Evolutionary conservation across 2,797 vertebrate species (phyloP).

Genomic region (Hippocampus kuda): DNA sequence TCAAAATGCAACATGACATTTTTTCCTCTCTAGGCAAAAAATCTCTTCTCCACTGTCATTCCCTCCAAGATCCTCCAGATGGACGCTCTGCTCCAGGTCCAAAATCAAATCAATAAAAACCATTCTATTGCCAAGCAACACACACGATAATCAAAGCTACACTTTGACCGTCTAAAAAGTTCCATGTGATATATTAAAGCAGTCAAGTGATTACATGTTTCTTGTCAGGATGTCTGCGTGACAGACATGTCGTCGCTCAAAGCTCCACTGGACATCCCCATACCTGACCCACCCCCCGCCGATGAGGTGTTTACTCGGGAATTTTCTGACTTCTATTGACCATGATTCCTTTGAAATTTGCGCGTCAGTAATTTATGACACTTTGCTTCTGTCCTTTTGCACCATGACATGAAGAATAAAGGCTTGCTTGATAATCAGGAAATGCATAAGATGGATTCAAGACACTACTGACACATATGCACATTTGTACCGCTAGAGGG

Average conservation of each 20-base stretch:
- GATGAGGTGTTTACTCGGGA: slow-evolving; percentile 72
- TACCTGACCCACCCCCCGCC: slow-evolving; percentile 78
- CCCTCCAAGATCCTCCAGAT: slow-evolving; percentile 74
- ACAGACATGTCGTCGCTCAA: slow-evolving; percentile 66
- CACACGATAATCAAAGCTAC: neutral
- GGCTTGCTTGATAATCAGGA: too few species aligned
- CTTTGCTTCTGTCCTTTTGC: too few species aligned
- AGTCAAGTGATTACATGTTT: neutral
- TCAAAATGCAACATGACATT: neutral
- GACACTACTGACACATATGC: too few species aligned
- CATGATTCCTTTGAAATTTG: too few species aligned
- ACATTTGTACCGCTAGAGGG: too few species aligned
- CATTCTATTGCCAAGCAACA: neutral
- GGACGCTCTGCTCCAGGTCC: slow-evolving; percentile 71
- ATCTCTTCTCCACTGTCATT: slow-evolving; percentile 69
- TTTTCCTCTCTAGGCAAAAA: slow-evolving; percentile 65
- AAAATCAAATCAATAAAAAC: too few species aligned
- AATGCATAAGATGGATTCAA: too few species aligned
- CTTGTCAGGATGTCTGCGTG: slow-evolving; percentile 69
- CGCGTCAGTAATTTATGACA: neutral
- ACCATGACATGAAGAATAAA: too few species aligned
- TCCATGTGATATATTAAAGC: neutral
- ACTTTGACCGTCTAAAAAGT: neutral
- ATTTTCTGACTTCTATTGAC: too few species aligned
- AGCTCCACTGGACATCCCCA: slow-evolving; percentile 79